These are phyloP conservation scores for Chelonoidis abingdonii DNA, from an alignment of 2,113 vertebrate genomes.

Conservation along the genomic window DNA sequence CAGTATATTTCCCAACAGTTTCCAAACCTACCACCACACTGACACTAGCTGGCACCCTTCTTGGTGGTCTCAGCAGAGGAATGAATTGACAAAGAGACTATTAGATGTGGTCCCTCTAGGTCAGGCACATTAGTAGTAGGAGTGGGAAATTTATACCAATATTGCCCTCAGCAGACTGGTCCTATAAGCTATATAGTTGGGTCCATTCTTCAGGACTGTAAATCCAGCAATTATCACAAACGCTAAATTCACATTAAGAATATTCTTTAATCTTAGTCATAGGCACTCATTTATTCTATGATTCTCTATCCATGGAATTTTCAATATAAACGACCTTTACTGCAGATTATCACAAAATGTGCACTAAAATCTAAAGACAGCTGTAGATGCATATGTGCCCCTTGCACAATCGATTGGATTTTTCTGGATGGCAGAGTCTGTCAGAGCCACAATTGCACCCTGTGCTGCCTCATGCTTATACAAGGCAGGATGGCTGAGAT, in stretches of 20 bases:
- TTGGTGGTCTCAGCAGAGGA: not conserved
- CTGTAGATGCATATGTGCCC: not conserved
- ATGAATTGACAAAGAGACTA: not conserved
- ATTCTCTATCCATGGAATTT: not conserved
- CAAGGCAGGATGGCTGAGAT: not conserved
- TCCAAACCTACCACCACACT: not conserved
- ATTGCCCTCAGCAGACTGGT: not conserved
- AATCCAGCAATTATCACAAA: not conserved
- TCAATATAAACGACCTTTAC: not conserved
- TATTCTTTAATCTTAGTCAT: not conserved
- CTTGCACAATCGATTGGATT: not conserved
- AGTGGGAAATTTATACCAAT: not conserved
- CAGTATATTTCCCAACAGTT: not conserved
- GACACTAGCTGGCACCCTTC: not conserved
- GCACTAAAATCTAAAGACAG: not conserved
- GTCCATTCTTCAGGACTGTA: not conserved
- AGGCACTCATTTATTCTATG: not conserved
- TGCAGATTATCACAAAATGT: fast-evolving
- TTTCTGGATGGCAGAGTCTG: not conserved
- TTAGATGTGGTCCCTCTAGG: not conserved
- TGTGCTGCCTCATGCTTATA: not conserved
- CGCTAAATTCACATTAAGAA: not conserved
- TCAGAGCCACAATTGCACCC: not conserved
- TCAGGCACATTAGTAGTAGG: not conserved
- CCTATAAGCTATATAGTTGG: not conserved